Evolutionary conservation across 2,113 vertebrate species (phyloP).

Genomic region (Ailurus styani): DNA sequence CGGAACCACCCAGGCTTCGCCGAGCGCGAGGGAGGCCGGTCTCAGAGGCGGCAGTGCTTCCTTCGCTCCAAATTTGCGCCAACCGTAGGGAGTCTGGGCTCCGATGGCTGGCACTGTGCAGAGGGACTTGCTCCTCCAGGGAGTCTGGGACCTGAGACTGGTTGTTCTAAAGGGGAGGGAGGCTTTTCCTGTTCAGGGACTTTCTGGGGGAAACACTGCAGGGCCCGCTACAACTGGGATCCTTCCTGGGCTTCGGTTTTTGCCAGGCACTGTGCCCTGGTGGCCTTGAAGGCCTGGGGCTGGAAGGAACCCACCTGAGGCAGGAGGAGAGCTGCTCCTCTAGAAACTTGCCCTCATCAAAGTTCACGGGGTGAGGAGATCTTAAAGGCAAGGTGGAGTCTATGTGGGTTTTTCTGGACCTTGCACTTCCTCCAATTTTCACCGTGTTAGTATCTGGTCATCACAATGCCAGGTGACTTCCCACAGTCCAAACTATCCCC

Average conservation of each 20-base stretch:
- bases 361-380: neutral
- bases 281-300: neutral
- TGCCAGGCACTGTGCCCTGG: neutral
- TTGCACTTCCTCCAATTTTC: neutral
- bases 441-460: neutral
- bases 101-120: neutral
- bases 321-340: neutral
- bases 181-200: neutral
- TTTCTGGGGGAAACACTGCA: neutral
- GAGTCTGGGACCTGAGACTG: neutral
- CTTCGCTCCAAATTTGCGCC: neutral
- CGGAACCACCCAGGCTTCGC: neutral
- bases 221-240: no score
- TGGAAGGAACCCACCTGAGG: neutral
- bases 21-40: neutral
- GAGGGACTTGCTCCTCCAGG: neutral
- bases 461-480: neutral
- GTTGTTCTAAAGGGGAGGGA: neutral
- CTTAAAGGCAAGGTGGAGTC: neutral
- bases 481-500: neutral
- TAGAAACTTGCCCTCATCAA: neutral
- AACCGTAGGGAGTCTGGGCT: no score
- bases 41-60: neutral
- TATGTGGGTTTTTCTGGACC: neutral
- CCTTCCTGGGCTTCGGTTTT: neutral